Evolutionary conservation across 1,140 invertebrate genomes (phyloP), one percentile per base, ranked within the genome.

Genomic region (Drosophila simulans): DNA sequence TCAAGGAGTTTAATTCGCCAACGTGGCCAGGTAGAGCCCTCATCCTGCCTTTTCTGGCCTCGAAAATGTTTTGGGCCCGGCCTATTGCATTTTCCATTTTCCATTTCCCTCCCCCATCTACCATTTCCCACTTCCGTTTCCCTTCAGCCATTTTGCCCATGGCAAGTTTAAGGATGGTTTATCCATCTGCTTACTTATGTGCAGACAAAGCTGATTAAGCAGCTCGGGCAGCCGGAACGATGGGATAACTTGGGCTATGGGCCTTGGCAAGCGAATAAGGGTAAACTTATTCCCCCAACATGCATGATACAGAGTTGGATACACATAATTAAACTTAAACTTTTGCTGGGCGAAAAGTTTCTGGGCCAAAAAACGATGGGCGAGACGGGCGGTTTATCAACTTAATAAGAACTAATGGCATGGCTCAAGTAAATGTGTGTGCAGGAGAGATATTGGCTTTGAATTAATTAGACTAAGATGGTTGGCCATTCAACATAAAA

Each of bases 141-240:
- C 48, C 27, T 4, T 0, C 48, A 25, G 20, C 49, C 48, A 46
- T 55, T 53, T 51, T 12, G 17, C 48, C n/a, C 40, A 39, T 5
- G 15, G 15, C 63, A 46, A 55, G 17, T 17, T 69, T 49, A 69
- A 70, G 64, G 66, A 69, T 57, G 51, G 66, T 57, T 70, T 70
- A 70, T 70, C 64, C 53, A 49, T 68, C 68, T 54, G 64, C 64
- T 70, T 57, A 70, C 68, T 70, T 70, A 70, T 69, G 64, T 70
- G 62, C 65, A 69, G 60, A 69, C 60, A 66, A 66, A 69, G 48
- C 62, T 69, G 60, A 69, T 69, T 69, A 66, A 70, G 60, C 64
- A 65, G 64, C 37, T 43, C 60, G 64, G 60, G 62, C 42, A 64
- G 31, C 56, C 56, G 62, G 62, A 64, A 64, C 62, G 62, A 60